phyloP scores from a whole-genome alignment of 2,888 invertebrate genomes.

The Boloria selene region DNA sequence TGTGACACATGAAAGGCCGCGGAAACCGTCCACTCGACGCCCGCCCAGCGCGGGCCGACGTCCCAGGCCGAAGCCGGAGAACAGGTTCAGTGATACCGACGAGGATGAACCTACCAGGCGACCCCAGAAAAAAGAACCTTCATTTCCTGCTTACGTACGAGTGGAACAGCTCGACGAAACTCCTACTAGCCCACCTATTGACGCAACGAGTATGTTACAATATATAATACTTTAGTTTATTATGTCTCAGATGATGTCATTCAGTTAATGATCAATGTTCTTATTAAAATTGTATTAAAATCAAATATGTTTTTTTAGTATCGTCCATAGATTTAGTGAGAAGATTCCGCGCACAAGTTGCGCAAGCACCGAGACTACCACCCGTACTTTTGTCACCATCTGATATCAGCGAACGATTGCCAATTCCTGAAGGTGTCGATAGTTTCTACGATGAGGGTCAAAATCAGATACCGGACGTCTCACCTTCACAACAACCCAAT shows the following conservation, averaged over 20 bases:
- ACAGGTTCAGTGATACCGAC: not conserved
- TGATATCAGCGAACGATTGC: constrained; percentile 42
- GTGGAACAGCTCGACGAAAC: constrained; percentile 35
- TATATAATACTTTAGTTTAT: not conserved
- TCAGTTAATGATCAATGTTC: too few species aligned
- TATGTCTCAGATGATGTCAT: not conserved
- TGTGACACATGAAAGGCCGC: constrained; percentile 3
- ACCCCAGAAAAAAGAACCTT: not conserved
- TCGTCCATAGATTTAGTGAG: constrained; percentile 54
- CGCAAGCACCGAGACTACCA: constrained; percentile 54
- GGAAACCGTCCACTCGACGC: not conserved
- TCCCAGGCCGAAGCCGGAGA: not conserved
- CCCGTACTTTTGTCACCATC: constrained; percentile 43
- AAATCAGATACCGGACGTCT: too few species aligned
- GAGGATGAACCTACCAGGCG: not conserved
- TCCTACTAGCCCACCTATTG: constrained; percentile 26
- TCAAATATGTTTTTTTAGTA: constrained; percentile 43
- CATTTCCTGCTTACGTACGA: constrained; percentile 34
- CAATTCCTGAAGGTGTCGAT: too few species aligned
- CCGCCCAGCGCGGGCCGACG: not conserved
- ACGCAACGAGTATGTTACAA: constrained; percentile 20
- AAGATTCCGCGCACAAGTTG: constrained; percentile 55
- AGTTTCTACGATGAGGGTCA: too few species aligned
- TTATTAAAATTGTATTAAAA: too few species aligned
- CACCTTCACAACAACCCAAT: not conserved